A percentile compares a stretch with the other conserved stretches of the same genome.
Evolutionary conservation across 2,113 vertebrate species (phyloP).

Genomic region (Microcebus tavaratra): DNA sequence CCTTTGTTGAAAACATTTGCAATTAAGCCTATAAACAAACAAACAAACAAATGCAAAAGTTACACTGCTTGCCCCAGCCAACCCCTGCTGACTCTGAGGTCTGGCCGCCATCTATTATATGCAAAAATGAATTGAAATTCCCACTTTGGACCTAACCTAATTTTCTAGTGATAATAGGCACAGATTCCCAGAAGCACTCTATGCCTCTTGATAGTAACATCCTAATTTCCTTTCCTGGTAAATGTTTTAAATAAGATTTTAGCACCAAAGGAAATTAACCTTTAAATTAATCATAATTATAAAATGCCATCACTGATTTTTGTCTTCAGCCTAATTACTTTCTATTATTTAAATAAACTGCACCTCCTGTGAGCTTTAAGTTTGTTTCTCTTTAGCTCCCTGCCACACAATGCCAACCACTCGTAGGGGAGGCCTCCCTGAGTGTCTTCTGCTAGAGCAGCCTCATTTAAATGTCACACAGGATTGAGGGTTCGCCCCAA

Average conservation of each 20-base stretch:
- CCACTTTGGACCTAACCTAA: slow-evolving; percentile 85
- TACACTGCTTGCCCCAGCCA: slow-evolving; percentile 77
- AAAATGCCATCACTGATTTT: slow-evolving; percentile 87
- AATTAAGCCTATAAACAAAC: slow-evolving; percentile 88
- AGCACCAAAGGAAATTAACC: slow-evolving; percentile 90
- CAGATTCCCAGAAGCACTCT: slow-evolving; percentile 85
- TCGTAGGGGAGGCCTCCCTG: not conserved
- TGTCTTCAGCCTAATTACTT: slow-evolving; percentile 89
- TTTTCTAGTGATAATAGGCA: slow-evolving; percentile 88
- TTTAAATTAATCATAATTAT: slow-evolving; percentile 91
- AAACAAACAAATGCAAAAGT: slow-evolving; percentile 83
- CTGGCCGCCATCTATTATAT: slow-evolving; percentile 83
- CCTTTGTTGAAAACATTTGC: slow-evolving; percentile 87
- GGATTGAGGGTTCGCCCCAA: not conserved
- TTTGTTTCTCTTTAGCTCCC: slow-evolving; percentile 75
- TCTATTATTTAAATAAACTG: slow-evolving; percentile 89
- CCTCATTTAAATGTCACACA: slow-evolving; percentile 57
- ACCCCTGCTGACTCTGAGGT: slow-evolving; percentile 77
- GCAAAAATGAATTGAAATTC: slow-evolving; percentile 87
- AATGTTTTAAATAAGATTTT: slow-evolving; percentile 91
- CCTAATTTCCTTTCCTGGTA: slow-evolving; percentile 88
- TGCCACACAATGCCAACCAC: slow-evolving; percentile 54
- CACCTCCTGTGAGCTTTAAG: slow-evolving; percentile 83
- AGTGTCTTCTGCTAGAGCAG: not conserved
- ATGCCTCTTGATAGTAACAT: slow-evolving; percentile 86